Conservation (phyloP, 1,140 invertebrate genomes). For the Hycleus phaleratus region DNA sequence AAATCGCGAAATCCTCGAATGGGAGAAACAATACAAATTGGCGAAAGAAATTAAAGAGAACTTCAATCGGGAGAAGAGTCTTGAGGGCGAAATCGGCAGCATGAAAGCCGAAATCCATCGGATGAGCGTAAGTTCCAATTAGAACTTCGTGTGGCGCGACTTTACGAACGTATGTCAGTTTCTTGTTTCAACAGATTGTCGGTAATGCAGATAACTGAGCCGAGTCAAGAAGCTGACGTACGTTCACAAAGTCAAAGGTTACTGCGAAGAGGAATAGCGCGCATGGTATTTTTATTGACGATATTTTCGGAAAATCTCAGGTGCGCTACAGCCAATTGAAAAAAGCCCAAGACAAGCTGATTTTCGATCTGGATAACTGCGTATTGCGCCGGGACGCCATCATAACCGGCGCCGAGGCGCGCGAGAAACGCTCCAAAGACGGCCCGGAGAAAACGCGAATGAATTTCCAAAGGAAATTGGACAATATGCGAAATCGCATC, state of each 20-base stretch:
- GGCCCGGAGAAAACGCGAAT: constrained; percentile 30
- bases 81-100: constrained; percentile 57
- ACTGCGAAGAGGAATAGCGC: too few relatives aligned
- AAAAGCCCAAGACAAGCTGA: constrained; percentile 65
- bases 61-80: constrained; percentile 55
- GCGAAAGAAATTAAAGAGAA: constrained; percentile 60
- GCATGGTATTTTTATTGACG: too few relatives aligned
- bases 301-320: constrained; percentile 9
- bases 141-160: too few relatives aligned
- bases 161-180: too few relatives aligned
- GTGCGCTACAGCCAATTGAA: constrained; percentile 57
- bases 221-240: too few relatives aligned
- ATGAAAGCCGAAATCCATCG: constrained; percentile 77
- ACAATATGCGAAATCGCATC: constrained; percentile 50
- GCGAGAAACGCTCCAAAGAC: constrained; percentile 44
- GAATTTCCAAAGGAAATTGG: constrained; percentile 43
- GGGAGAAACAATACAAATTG: constrained; percentile 70
- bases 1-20: constrained; percentile 62
- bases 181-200: too few relatives aligned
- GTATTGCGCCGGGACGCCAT: constrained; percentile 62
- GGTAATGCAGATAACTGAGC: too few relatives aligned
- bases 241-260: too few relatives aligned
- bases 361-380: constrained; percentile 67
- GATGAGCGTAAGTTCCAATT: constrained; percentile 49
- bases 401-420: constrained; percentile 48